These are phyloP conservation scores for Dasyurus viverrinus DNA, from an alignment of 2,113 vertebrate genomes.

Conservation along the genomic window DNA sequence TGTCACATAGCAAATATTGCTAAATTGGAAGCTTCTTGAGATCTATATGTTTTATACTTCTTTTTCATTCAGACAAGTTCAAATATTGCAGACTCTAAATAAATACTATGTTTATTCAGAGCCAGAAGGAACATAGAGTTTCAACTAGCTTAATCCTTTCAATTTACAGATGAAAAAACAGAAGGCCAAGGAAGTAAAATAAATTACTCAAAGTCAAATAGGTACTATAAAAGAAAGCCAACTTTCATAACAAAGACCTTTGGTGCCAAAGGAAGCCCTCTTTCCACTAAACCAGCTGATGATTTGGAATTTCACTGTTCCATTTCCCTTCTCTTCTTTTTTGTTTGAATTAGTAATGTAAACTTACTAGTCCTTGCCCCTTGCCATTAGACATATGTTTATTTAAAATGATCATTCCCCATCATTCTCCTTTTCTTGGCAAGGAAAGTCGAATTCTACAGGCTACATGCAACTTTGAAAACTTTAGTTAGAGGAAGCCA, in stretches of 20 bases:
- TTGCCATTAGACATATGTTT: conserved; percentile 78
- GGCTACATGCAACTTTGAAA: conserved; percentile 81
- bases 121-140: not conserved
- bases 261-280: not conserved
- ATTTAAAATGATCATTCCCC: conserved; percentile 76
- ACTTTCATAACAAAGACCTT: not conserved
- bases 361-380: conserved; percentile 74
- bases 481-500: conserved; percentile 82
- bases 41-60: not conserved
- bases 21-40: not conserved
- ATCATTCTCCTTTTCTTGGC: conserved; percentile 75
- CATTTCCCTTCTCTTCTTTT: not conserved
- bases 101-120: not conserved
- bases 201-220: not conserved
- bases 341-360: conserved; percentile 50
- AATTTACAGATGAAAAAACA: not conserved
- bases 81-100: not conserved
- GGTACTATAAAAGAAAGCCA: not conserved
- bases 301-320: not conserved
- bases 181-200: not conserved
- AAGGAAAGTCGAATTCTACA: conserved; percentile 79
- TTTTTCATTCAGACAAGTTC: not conserved
- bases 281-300: not conserved
- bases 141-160: not conserved
- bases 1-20: not conserved